Evolutionary conservation across 2,888 invertebrate genomes (phyloP).

Genomic region (Rhabditoides inermis): DNA sequence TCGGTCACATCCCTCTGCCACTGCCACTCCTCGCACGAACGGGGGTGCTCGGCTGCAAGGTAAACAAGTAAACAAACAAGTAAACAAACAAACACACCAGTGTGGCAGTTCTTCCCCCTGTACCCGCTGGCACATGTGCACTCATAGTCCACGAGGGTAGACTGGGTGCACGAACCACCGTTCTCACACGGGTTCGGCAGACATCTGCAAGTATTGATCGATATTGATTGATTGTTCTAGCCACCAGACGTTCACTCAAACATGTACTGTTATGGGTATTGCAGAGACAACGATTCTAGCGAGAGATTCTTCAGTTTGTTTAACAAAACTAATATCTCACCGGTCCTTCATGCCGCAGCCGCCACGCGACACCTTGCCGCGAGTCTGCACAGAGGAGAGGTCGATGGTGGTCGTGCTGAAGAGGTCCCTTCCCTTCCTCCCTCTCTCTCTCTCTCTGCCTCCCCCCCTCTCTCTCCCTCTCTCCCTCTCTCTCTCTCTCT

Average conservation of each 20-base stretch:
- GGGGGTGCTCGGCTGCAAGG: conserved; percentile 34
- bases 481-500: too few species aligned
- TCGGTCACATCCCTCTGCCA: conserved; percentile 8
- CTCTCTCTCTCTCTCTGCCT: too few species aligned
- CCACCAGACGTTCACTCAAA: too few species aligned
- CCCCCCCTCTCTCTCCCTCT: too few species aligned
- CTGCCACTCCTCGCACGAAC: conserved; percentile 47
- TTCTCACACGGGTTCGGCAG: conserved; percentile 45
- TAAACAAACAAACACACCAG: conserved; percentile 25
- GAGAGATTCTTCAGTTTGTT: background rate
- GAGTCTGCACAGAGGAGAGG: conserved; percentile 27
- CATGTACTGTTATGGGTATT: too few species aligned
- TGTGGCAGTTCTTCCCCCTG: conserved; percentile 45
- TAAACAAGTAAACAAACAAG: background rate
- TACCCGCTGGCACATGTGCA: conserved; percentile 38
- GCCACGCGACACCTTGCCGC: conserved; percentile 30
- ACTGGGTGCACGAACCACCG: conserved; percentile 37
- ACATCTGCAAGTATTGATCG: conserved; percentile 20
- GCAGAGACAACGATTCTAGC: too few species aligned
- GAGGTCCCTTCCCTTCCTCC: too few species aligned
- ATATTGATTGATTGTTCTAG: too few species aligned
- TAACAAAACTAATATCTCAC: conserved; percentile 6
- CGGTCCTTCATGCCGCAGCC: conserved; percentile 30
- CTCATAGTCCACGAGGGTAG: conserved; percentile 26
- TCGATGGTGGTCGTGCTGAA: conserved; percentile 45